Evolutionary conservation across 2,888 invertebrate genomes (phyloP).

Genomic region (Gibbula magus): DNA sequence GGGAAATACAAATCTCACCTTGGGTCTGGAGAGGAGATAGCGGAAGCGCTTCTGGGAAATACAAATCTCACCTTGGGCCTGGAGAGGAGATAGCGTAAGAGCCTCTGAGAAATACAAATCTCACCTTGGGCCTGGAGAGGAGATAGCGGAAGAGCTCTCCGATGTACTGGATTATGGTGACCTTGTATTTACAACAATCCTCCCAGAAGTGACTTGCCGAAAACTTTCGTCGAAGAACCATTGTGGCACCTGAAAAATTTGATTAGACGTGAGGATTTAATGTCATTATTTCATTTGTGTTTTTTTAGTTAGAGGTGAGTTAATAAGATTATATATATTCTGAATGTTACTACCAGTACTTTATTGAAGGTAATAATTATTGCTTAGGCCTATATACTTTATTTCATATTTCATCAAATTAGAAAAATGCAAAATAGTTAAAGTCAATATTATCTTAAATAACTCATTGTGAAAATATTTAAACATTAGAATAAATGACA

Average conservation of each 20-base stretch:
- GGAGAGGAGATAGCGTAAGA: not conserved
- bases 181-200: slow-evolving; percentile 93
- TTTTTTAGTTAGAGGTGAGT: too few relatives aligned
- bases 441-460: too few relatives aligned
- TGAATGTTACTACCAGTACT: too few relatives aligned
- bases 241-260: slow-evolving; percentile 80
- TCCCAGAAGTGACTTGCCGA: slow-evolving; percentile 93
- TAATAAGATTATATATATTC: too few relatives aligned
- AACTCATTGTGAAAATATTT: too few relatives aligned
- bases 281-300: not conserved
- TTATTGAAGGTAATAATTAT: too few relatives aligned
- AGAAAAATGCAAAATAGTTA: too few relatives aligned
- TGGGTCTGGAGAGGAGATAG: slow-evolving; percentile 36
- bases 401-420: too few relatives aligned
- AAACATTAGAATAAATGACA: too few relatives aligned
- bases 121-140: slow-evolving; percentile 75
- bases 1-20: slow-evolving; percentile 40
- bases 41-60: not conserved
- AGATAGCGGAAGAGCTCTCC: slow-evolving; percentile 79
- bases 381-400: too few relatives aligned
- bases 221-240: slow-evolving; percentile 91
- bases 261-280: not conserved
- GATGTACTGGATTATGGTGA: slow-evolving; percentile 82
- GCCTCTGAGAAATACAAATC: too few relatives aligned
- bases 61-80: not conserved